phyloP scores from a whole-genome alignment of 1,140 invertebrate species.

The Anastrepha obliqua region DNA sequence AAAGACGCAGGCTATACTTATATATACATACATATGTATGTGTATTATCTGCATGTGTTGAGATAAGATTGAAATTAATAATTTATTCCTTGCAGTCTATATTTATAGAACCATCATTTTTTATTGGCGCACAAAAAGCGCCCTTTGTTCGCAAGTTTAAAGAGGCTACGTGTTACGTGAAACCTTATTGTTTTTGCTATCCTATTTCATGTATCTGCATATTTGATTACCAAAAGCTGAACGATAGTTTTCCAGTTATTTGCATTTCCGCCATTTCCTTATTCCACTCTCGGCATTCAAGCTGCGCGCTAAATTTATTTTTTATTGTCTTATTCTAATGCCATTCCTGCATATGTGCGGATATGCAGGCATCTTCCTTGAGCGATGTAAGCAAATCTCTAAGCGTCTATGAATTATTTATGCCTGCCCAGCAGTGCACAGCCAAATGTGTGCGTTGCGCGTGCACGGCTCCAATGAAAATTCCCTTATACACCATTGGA shows the following conservation, averaged over 20 bases:
- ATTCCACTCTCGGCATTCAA: not conserved
- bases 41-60: too few species aligned
- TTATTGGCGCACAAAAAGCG: slow-evolving; percentile 35
- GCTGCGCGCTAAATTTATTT: slow-evolving; percentile 26
- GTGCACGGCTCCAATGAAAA: slow-evolving; percentile 17
- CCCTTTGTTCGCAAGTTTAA: not conserved
- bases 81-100: not conserved
- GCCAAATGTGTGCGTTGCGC: not conserved
- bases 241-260: slow-evolving; percentile 1
- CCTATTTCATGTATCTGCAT: not conserved
- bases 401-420: slow-evolving; percentile 56
- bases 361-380: not conserved
- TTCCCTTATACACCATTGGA: slow-evolving; percentile 55
- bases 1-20: not conserved
- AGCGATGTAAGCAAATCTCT: slow-evolving; percentile 50
- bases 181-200: not conserved
- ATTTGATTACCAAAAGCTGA: not conserved
- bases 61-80: slow-evolving; percentile 12
- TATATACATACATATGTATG: not conserved
- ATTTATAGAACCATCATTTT: slow-evolving; percentile 39
- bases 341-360: not conserved
- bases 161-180: not conserved
- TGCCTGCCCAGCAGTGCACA: slow-evolving; percentile 39
- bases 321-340: slow-evolving; percentile 50
- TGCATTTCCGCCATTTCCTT: not conserved